Percentiles rank a stretch among this genome's conserved stretches.
Evolutionary conservation across 2,888 invertebrate species (phyloP).

Genomic region (Icerya purchasi): DNA sequence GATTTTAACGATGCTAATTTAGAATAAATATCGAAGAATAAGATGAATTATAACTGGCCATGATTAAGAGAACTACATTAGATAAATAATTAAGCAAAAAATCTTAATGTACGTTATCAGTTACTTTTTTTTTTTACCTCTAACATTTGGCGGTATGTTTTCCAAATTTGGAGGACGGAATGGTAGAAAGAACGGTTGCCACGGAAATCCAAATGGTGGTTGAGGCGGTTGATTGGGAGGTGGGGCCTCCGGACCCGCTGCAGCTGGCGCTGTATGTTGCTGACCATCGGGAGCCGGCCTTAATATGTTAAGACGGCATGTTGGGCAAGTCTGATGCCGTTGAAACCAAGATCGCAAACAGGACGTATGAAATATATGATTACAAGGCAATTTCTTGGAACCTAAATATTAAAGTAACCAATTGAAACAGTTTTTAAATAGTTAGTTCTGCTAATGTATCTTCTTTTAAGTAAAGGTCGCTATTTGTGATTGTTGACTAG

Average conservation of each 20-base stretch:
- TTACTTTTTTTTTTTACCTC: too few species aligned
- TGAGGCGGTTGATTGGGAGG: constrained; percentile 7
- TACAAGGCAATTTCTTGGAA: constrained; percentile 93
- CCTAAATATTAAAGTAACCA: constrained; percentile 25
- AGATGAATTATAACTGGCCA: too few species aligned
- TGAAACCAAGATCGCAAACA: constrained; percentile 99
- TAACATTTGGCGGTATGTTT: not conserved
- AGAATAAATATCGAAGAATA: too few species aligned
- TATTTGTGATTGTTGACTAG: too few species aligned
- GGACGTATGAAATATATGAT: constrained; percentile 96
- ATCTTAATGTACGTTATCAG: too few species aligned
- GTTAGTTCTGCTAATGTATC: too few species aligned
- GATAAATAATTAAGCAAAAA: not conserved
- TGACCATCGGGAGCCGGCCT: constrained; percentile 24
- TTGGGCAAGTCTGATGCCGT: constrained; percentile 97
- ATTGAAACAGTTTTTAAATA: too few species aligned
- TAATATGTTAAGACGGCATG: constrained; percentile 77
- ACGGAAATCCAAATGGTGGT: constrained; percentile 13
- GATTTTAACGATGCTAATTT: too few species aligned
- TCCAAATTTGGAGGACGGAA: constrained; percentile 1
- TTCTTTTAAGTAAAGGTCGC: too few species aligned
- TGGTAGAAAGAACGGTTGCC: constrained; percentile 12
- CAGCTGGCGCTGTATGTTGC: constrained; percentile 21
- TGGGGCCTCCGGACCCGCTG: constrained; percentile 16
- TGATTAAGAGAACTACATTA: too few species aligned